phyloP scores from a whole-genome alignment of 2,888 invertebrate species.

The Tenthredo livida region DNA sequence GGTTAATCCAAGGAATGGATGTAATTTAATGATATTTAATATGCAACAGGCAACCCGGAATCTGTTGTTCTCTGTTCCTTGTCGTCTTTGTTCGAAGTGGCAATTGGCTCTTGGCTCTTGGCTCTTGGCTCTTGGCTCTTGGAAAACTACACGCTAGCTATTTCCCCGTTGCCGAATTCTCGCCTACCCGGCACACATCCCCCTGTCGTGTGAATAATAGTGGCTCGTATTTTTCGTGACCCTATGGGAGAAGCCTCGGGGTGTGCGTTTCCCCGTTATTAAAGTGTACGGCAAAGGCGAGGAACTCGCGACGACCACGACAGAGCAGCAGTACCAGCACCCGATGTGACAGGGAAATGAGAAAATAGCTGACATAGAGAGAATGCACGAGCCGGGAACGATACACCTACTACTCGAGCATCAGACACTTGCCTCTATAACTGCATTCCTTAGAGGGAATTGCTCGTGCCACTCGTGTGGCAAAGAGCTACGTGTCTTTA shows the following conservation, averaged over 20 bases:
- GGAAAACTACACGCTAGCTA: background rate
- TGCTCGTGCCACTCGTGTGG: background rate
- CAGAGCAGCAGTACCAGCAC: background rate
- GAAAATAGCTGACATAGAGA: conserved; percentile 44
- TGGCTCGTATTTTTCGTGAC: background rate
- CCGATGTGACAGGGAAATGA: conserved; percentile 42
- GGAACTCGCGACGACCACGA: background rate
- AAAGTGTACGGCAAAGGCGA: background rate
- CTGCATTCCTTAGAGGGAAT: conserved; percentile 36
- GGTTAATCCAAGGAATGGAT: conserved; percentile 62
- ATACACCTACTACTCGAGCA: background rate
- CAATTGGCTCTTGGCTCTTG: background rate
- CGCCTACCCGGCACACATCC: background rate
- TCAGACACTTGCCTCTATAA: conserved; percentile 34
- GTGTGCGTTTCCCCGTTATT: background rate
- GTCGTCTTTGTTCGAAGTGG: background rate
- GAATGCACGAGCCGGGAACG: conserved; percentile 33
- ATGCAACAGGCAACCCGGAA: conserved; percentile 61
- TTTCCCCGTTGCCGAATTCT: background rate
- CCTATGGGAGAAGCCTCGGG: background rate
- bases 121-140: background rate
- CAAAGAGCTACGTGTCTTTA: background rate
- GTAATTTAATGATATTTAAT: conserved; percentile 70
- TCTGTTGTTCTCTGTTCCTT: background rate
- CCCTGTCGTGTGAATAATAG: conserved; percentile 10